These are phyloP conservation scores for Enteromius viviparus DNA, from an alignment of 2,797 vertebrate species.

Conservation along the genomic window DNA sequence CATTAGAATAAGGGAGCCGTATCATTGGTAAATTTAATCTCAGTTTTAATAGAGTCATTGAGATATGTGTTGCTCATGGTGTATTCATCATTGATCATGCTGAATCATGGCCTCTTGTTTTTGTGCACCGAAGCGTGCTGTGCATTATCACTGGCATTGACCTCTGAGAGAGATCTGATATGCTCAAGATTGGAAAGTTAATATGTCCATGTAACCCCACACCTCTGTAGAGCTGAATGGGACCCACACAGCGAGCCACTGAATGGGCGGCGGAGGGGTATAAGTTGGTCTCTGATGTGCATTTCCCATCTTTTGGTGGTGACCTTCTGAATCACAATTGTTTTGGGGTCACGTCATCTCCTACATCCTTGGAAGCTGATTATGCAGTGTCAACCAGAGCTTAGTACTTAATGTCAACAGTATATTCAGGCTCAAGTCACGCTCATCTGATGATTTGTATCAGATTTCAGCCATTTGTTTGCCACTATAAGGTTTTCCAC, in stretches of 20 bases:
- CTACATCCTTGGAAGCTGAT: background rate
- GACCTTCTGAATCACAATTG: conserved; percentile 64
- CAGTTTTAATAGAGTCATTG: conserved; percentile 5
- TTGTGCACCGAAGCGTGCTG: conserved; percentile 32
- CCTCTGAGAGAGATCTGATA: conserved; percentile 56
- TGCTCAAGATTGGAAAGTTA: conserved; percentile 60
- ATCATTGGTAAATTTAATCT: conserved; percentile 33
- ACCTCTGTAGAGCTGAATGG: conserved; percentile 51
- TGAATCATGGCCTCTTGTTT: conserved; percentile 53
- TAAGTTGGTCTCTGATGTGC: conserved; percentile 50
- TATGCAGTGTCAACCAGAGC: background rate
- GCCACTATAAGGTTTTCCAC: background rate
- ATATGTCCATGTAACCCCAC: conserved; percentile 70
- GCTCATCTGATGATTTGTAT: conserved; percentile 3
- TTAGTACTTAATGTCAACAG: conserved; percentile 25
- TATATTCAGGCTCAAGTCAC: conserved; percentile 18
- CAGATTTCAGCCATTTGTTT: conserved; percentile 15
- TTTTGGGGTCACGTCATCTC: conserved; percentile 30
- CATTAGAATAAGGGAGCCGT: background rate
- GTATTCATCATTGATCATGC: conserved; percentile 45
- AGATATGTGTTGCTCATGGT: conserved; percentile 33
- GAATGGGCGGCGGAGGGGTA: conserved; percentile 62
- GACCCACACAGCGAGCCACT: conserved; percentile 39
- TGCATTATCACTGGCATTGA: conserved; percentile 53
- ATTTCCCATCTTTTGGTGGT: conserved; percentile 55